phyloP scores from a whole-genome alignment of 1,140 invertebrate species.

The Scaptomyza montana region DNA sequence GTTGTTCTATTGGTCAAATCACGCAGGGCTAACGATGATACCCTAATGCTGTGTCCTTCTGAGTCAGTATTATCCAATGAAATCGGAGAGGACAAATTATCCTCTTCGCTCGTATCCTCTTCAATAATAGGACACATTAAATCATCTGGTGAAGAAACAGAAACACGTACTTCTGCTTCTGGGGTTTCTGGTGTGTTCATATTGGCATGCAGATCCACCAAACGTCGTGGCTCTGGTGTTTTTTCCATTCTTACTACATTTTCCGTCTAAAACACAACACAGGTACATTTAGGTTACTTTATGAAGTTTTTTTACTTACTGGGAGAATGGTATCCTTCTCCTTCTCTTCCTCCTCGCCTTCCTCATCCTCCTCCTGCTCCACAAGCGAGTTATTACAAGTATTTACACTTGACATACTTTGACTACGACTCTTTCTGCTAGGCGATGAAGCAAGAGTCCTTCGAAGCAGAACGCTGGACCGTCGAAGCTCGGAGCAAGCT shows the following conservation, averaged over 20 bases:
- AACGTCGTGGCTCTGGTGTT: constrained; percentile 27
- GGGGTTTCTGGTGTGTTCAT: constrained; percentile 1
- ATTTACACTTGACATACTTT: background rate
- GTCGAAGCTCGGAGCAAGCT: constrained; percentile 20
- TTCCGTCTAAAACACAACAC: background rate
- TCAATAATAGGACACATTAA: constrained; percentile 32
- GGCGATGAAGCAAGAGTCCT: constrained; percentile 7
- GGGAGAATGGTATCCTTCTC: background rate
- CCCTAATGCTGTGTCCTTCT: background rate
- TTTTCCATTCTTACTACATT: background rate
- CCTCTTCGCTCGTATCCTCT: constrained; percentile 25
- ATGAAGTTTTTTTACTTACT: background rate
- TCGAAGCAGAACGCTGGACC: constrained; percentile 15
- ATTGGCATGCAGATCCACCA: constrained; percentile 6
- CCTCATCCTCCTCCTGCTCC: background rate
- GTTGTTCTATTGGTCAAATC: constrained; percentile 14
- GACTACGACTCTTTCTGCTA: background rate
- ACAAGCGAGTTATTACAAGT: background rate
- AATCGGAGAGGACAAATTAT: background rate
- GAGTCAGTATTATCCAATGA: background rate
- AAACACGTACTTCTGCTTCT: background rate
- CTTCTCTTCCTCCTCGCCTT: background rate
- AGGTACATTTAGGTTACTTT: background rate
- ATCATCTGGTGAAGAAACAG: background rate
- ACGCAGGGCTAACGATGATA: constrained; percentile 3